A percentile compares a stretch with the other conserved stretches of the same genome.
Conservation (phyloP, 2,888 invertebrate species). For the Drosophila merina region DNA sequence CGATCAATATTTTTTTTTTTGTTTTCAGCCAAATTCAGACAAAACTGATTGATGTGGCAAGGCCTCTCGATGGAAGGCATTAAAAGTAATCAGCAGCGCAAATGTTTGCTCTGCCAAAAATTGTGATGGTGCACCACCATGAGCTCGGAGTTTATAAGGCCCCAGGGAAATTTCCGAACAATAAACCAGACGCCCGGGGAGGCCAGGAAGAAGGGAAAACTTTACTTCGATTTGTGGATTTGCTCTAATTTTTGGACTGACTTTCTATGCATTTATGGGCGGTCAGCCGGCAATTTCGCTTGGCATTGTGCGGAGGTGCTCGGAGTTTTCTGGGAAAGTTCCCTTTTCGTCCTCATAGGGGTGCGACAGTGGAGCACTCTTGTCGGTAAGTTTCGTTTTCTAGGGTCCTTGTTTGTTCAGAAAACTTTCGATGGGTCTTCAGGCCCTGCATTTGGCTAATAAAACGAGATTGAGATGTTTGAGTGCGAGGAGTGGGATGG, state of each 20-base stretch:
- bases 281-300: constrained; percentile 31
- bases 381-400: constrained; percentile 33
- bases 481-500: not conserved
- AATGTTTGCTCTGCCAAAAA: constrained; percentile 61
- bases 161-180: constrained; percentile 72
- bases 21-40: constrained; percentile 14
- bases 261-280: constrained; percentile 47
- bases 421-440: constrained; percentile 41
- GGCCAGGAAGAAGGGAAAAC: constrained; percentile 20
- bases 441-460: constrained; percentile 22
- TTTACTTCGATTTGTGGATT: constrained; percentile 50
- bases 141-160: constrained; percentile 39
- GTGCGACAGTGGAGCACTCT: constrained; percentile 42
- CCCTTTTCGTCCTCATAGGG: constrained; percentile 13
- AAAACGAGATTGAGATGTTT: not conserved
- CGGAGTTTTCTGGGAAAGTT: constrained; percentile 28
- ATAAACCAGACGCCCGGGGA: constrained; percentile 39
- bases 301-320: constrained; percentile 41
- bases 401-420: constrained; percentile 16
- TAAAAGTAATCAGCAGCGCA: constrained; percentile 70
- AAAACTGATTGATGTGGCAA: constrained; percentile 52
- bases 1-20: constrained; percentile 24
- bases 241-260: constrained; percentile 47
- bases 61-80: constrained; percentile 61
- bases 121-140: constrained; percentile 16